Evolutionary conservation across 1,140 invertebrate genomes (phyloP).

Genomic region (Lasaia peninsularis): DNA sequence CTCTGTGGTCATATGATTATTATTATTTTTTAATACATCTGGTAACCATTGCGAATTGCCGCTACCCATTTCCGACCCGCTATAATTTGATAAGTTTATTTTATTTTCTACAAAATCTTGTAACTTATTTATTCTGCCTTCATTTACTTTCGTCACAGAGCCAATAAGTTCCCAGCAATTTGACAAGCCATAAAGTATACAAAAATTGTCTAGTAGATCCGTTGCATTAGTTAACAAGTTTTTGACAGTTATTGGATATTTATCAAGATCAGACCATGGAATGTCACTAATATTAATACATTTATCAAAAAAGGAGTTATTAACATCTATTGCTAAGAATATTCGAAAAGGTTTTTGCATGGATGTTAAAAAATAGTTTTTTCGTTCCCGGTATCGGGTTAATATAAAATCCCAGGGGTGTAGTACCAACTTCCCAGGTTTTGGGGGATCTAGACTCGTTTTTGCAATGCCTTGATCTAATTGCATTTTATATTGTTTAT

Average conservation of each 20-base stretch:
- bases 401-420: constrained; percentile 64
- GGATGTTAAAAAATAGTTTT: constrained; percentile 58
- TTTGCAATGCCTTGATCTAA: constrained; percentile 33
- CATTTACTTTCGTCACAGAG: constrained; percentile 48
- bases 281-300: constrained; percentile 61
- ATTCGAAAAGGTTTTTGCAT: constrained; percentile 48
- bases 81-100: neutral
- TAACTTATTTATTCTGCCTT: constrained; percentile 15
- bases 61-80: neutral
- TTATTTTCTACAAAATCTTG: neutral
- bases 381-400: constrained; percentile 50
- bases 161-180: constrained; percentile 63
- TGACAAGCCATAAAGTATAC: constrained; percentile 53
- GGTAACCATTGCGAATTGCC: neutral
- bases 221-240: constrained; percentile 52
- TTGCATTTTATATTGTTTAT: constrained; percentile 51
- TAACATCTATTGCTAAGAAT: constrained; percentile 51
- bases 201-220: constrained; percentile 55
- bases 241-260: constrained; percentile 56
- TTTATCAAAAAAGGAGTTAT: constrained; percentile 39
- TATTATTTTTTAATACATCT: neutral
- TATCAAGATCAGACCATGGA: constrained; percentile 41
- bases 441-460: constrained; percentile 47
- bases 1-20: neutral
- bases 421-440: constrained; percentile 43